These are phyloP conservation scores for Arvicanthis niloticus DNA, from an alignment of 2,113 vertebrate genomes.

Conservation along the genomic window DNA sequence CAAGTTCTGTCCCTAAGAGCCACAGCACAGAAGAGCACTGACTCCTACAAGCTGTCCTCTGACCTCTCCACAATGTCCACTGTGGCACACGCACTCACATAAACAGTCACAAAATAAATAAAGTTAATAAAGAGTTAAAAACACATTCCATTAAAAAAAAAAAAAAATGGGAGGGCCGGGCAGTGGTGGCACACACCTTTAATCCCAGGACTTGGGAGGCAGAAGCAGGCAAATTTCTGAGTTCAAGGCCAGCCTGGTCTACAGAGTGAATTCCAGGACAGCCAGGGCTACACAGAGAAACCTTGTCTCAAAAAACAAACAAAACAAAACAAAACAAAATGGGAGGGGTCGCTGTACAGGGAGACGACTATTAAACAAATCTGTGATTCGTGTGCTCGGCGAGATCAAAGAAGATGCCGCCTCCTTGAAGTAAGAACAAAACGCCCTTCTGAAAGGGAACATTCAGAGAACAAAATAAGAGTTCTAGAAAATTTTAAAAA, in stretches of 20 bases:
- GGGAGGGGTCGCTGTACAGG: not conserved
- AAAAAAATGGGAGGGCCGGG: not conserved
- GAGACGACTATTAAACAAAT: not conserved
- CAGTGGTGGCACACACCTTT: too few relatives aligned
- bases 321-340: too few relatives aligned
- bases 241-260: too few relatives aligned
- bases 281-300: too few relatives aligned
- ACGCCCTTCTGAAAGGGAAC: not conserved
- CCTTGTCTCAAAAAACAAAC: too few relatives aligned
- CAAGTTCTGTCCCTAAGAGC: not conserved
- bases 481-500: not conserved
- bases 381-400: too few relatives aligned
- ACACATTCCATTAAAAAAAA: not conserved
- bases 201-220: too few relatives aligned
- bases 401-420: not conserved
- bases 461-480: slow-evolving; percentile 42
- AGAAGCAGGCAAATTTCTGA: too few relatives aligned
- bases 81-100: not conserved
- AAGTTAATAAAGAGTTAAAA: not conserved
- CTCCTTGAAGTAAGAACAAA: not conserved
- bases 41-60: not conserved
- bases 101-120: not conserved
- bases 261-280: too few relatives aligned
- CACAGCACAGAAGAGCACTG: not conserved
- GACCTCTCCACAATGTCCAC: not conserved